phyloP scores from a whole-genome alignment of 2,888 invertebrate genomes.

The Tinea pellionella region DNA sequence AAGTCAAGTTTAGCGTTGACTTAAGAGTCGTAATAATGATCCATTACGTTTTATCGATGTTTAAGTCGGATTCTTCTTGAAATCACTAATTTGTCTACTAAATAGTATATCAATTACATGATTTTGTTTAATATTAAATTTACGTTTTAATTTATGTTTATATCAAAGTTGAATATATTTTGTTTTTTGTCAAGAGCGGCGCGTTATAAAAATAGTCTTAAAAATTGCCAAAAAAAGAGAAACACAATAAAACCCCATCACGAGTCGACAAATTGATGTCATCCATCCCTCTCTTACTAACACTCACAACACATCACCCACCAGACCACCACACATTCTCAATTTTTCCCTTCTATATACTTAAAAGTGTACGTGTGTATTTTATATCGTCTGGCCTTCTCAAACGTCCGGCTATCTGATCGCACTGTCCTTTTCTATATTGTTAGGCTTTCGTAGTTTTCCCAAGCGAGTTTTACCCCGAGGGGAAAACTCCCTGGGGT shows the following conservation, averaged over 20 bases:
- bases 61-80: neutral
- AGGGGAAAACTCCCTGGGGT: constrained; percentile 69
- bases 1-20: constrained; percentile 26
- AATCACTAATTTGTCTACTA: neutral
- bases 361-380: constrained; percentile 63
- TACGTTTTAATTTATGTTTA: too few species aligned
- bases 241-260: constrained; percentile 69
- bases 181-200: too few species aligned
- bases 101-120: too few species aligned
- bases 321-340: constrained; percentile 65
- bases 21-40: constrained; percentile 7
- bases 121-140: too few species aligned
- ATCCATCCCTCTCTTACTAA: constrained; percentile 67
- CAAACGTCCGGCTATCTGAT: constrained; percentile 32
- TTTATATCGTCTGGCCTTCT: constrained; percentile 36
- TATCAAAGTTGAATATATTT: too few species aligned
- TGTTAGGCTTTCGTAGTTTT: constrained; percentile 65
- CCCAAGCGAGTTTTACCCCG: constrained; percentile 65
- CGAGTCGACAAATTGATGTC: constrained; percentile 68
- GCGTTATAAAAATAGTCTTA: constrained; percentile 24
- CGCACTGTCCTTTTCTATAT: constrained; percentile 62
- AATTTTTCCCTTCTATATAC: constrained; percentile 68
- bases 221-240: constrained; percentile 45
- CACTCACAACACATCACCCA: constrained; percentile 67
- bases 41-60: neutral